Conservation (phyloP, 2,113 vertebrate genomes). For the Xenopus borealis region DNA sequence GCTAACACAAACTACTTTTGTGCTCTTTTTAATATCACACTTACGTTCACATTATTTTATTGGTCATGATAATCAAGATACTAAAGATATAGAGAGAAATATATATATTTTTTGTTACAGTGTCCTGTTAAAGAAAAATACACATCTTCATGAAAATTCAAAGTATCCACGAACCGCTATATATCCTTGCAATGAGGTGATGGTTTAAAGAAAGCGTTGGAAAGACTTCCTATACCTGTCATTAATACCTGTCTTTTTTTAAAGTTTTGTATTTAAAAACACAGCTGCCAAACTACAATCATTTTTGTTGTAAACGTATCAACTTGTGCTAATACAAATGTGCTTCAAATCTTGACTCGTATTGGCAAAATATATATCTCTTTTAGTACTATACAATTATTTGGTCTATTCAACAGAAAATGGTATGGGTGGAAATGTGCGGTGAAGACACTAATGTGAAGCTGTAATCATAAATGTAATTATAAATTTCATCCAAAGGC, state of each 20-base stretch:
- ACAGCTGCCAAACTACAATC: constrained; percentile 55
- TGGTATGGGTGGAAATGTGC: constrained; percentile 10
- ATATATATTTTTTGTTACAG: constrained; percentile 19
- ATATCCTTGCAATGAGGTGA: constrained; percentile 23
- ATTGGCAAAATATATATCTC: constrained; percentile 59
- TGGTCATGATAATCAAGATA: constrained; percentile 48
- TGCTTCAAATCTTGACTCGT: constrained; percentile 61
- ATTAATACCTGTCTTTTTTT: constrained; percentile 46
- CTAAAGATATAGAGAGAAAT: constrained; percentile 47
- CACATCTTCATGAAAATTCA: constrained; percentile 46
- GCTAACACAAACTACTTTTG: constrained; percentile 1
- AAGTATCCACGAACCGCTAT: constrained; percentile 54
- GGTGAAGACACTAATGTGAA: not conserved
- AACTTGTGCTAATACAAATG: constrained; percentile 75
- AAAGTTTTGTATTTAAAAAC: constrained; percentile 47
- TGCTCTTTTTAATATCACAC: constrained; percentile 40
- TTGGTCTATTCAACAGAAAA: constrained; percentile 47
- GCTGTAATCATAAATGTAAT: not conserved
- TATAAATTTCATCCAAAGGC: no score
- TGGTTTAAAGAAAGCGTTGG: constrained; percentile 43
- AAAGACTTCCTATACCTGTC: constrained; percentile 51
- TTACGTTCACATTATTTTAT: constrained; percentile 25
- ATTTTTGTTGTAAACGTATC: constrained; percentile 50
- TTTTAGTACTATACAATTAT: constrained; percentile 51
- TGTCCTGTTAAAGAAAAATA: constrained; percentile 45